Evolutionary conservation across 2,888 invertebrate species (phyloP), one percentile per base, ranked within the genome.

Genomic region (Ecdyonurus torrentis): DNA sequence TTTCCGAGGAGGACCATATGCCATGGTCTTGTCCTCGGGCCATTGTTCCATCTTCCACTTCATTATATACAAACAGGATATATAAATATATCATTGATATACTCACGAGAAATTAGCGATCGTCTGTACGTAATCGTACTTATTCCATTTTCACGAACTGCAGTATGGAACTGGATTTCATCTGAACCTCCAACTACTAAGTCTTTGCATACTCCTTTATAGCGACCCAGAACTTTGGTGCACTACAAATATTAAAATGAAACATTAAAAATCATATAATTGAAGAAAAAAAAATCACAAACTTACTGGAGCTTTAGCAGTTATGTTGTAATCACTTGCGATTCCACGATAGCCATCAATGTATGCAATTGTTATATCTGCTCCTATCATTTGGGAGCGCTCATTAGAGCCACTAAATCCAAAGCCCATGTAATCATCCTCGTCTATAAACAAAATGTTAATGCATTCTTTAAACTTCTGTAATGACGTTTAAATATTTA

Each of bases 181-280:
- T 92, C 89, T 67, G 83, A 79, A 0, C 89, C 91, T 25, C 91
- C 92, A 1, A 91, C 81, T n/a, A 83, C 74, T 64, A 84, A 84
- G 74, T 94, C 94, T 67, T 83, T 84, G 69, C 94, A 94, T 52
- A 92, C 92, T 52, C 93, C 94, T 73, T 82, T 87, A 73, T 89
- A 88, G 69, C 84, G 86, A 1, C 91, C 93, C 69, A 92, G 77
- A 64, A 92, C 90, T 75, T 87, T 89, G 58, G 88, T 87, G 71
- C 92, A 92, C 85, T 89, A 73, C 67, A 75, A 71, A 65, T 25
- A 62, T 59, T 66, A 65, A 58, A 20, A 60, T 15, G 37, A 10
- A 24, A 10, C 59, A 25, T 20, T 59, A 24, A 59, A 2, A 23
- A 50, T 19, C 10, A 23, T 37, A 37, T 19, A 23, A 58, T 58